Evolutionary conservation across 2,113 vertebrate genomes (phyloP).

Genomic region (Anolis carolinensis): DNA sequence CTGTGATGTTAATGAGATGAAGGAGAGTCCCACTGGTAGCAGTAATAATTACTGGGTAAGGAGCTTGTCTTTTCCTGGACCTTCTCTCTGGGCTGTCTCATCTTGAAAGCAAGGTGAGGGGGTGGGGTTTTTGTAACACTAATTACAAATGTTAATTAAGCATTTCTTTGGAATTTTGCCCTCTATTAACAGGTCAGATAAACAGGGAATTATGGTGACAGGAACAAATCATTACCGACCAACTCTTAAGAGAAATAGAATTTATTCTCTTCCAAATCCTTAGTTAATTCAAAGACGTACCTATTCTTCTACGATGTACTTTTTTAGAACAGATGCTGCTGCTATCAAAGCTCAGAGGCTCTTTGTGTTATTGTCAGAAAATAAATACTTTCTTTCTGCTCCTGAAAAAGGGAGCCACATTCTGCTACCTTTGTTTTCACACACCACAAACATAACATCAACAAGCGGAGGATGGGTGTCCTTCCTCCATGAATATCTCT

Average conservation of each 20-base stretch:
- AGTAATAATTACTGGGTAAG: conserved; percentile 75
- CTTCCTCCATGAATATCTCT: neutral
- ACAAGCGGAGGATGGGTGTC: too few relatives aligned
- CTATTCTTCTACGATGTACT: conserved; percentile 33
- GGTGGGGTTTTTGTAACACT: conserved; percentile 66
- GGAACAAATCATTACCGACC: conserved; percentile 55
- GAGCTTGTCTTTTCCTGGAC: conserved; percentile 72
- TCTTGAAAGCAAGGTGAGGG: conserved; percentile 60
- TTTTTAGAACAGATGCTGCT: conserved; percentile 48
- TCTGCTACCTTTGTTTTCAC: neutral
- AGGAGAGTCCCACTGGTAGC: conserved; percentile 63
- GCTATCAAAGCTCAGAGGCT: conserved; percentile 4
- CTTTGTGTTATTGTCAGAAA: conserved; percentile 34
- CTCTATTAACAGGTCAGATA: conserved; percentile 75
- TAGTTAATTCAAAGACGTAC: conserved; percentile 41
- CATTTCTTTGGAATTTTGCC: conserved; percentile 75
- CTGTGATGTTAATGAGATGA: conserved; percentile 81
- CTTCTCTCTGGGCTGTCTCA: conserved; percentile 64
- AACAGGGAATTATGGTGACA: conserved; percentile 67
- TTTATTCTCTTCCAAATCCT: conserved; percentile 58
- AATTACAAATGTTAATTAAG: conserved; percentile 81
- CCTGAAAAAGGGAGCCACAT: neutral
- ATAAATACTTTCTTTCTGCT: conserved; percentile 14
- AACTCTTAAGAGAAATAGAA: conserved; percentile 56
- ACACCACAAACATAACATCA: neutral